These are phyloP conservation scores for Nycticryphes semicollaris DNA, from an alignment of 2,113 vertebrate species.

Conservation along the genomic window DNA sequence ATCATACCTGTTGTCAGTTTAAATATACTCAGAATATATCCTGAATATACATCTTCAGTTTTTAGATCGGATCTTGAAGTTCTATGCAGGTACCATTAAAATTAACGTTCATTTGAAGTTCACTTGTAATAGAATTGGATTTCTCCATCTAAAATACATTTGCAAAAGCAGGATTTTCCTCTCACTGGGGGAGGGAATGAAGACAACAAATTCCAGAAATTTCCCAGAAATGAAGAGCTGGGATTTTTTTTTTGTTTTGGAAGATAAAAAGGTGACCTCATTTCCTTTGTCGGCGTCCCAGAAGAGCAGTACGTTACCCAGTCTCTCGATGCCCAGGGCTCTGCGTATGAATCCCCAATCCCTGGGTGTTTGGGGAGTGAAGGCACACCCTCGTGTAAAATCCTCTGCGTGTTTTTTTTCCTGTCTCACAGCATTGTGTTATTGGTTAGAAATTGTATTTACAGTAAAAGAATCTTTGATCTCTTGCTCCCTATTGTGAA, in stretches of 20 bases:
- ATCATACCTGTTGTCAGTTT: neutral
- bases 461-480: neutral
- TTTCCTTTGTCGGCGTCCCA: neutral
- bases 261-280: neutral
- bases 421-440: fast-evolving
- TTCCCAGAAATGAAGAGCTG: neutral
- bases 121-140: neutral
- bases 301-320: fast-evolving
- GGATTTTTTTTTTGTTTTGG: neutral
- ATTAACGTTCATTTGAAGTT: neutral
- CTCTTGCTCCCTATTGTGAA: neutral
- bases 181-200: neutral
- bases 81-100: fast-evolving
- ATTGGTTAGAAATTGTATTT: neutral
- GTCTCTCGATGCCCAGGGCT: neutral
- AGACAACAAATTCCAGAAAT: neutral
- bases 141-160: neutral
- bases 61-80: neutral
- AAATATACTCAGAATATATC: neutral
- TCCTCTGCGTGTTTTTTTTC: neutral
- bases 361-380: neutral
- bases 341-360: neutral
- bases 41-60: neutral
- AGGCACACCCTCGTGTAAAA: neutral
- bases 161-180: neutral